Base-by-base conservation (phyloP, 2,797 vertebrate species). In the Gastrophryne carolinensis region DNA sequence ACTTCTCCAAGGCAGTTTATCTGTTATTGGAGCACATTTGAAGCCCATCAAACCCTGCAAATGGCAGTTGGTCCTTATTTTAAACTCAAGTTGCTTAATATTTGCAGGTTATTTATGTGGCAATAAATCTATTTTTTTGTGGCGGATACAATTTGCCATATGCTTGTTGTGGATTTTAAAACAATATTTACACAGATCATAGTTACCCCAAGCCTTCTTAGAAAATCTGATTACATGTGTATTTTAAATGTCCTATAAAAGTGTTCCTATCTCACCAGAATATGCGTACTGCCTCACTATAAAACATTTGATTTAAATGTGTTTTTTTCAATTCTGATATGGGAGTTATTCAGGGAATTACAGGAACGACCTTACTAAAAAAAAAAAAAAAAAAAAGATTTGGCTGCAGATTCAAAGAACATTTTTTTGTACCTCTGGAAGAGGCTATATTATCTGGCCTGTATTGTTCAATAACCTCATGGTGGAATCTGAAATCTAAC, bases 251-350 rank as follows among this genome's bases (percentile, higher is more conserved):
- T 13, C 26, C 44, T 69, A 44, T 54, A 52, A 52, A 35, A 17
- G 15, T 19, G 19, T 24, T 26, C 12, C 32, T 32, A 30, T 75
- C 44, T 12, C n/a, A 27, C 49, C 19, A 12, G 19, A 26, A 23
- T 34, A 67, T 5, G 8, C 39, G 35, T 17, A 11, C 34, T 60
- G 61, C 49, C 54, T 30, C 37, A 23, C 29, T 7, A 41, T 50
- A 52, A 29, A 68, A 26, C 29, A 34, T n/a, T 39, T 34, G 19
- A 12, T 63, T 50, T 24, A 39, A 17, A 58, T 37, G 11, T 68
- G 32, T 47, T 76, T 47, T 56, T 63, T 27, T 11, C 57, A 62
- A 60, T 75, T 53, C 53, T 39, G 7, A 32, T 70, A 54, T 6
- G 24, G 57, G 24, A 57, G 61, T 13, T 27, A 24, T 62, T 17